Evolutionary conservation across 2,797 vertebrate species (phyloP).

Genomic region (Sebastes baramenuke): DNA sequence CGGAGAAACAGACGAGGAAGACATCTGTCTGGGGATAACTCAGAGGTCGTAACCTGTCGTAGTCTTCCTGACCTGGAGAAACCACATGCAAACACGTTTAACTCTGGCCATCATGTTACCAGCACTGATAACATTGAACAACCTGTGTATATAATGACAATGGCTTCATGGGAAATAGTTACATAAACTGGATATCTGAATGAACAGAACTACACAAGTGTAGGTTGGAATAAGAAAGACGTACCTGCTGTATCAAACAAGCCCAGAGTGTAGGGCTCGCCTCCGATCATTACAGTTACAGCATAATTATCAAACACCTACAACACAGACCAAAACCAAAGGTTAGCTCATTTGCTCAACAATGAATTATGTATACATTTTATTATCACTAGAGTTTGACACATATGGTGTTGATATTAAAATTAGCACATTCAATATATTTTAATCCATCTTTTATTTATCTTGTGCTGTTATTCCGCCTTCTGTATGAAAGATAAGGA

Average conservation of each 20-base stretch:
- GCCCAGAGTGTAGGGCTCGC: conserved; percentile 86
- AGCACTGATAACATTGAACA: neutral
- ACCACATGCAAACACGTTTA: conserved; percentile 14
- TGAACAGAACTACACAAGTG: neutral
- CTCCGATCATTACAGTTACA: conserved; percentile 88
- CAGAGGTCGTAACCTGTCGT: conserved; percentile 86
- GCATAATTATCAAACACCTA: conserved; percentile 89
- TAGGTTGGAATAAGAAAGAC: neutral
- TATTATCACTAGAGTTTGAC: neutral
- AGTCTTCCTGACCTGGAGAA: conserved; percentile 86
- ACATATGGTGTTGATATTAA: neutral
- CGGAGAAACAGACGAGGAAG: conserved; percentile 87
- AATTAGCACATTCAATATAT: neutral
- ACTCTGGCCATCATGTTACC: neutral
- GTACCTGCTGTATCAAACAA: conserved; percentile 88
- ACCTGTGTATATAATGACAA: neutral
- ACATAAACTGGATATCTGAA: neutral
- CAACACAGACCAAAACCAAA: conserved; percentile 12
- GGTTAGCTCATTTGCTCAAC: neutral
- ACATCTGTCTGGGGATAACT: conserved; percentile 88
- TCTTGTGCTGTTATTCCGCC: no score
- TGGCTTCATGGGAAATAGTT: neutral
- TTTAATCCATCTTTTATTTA: neutral
- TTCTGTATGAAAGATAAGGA: no score
- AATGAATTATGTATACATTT: neutral